Base-by-base conservation (phyloP, 2,113 vertebrate species). In the Heteronetta atricapilla region DNA sequence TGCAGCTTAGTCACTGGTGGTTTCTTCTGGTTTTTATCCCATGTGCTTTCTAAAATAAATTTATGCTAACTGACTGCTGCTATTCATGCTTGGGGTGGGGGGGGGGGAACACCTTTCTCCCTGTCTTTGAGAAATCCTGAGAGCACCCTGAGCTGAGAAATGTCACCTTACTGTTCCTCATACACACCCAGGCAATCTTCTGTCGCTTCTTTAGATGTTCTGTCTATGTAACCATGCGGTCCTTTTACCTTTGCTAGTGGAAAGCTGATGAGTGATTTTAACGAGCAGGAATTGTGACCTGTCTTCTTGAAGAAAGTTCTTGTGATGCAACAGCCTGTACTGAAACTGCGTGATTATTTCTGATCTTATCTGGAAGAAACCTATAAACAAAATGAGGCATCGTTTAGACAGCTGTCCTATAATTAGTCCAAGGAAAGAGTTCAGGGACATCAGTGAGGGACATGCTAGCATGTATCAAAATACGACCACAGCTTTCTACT, bases 261-360 rank as follows among this genome's bases (percentile, higher is more conserved):
- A 81, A 83, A 95, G 73, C 7, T 78, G 46, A 78, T 75, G n/a
- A 73, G 46, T 86, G 81, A 96, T 29, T 9, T 59, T 59, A 80
- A 28, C n/a, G 90, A 93, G 55, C 0, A 14, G n/a, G 87, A 88
- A 88, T 82, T 44, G 50, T 2, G 0, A 8, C 20, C 62, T 82
- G 69, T 31, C 46, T 89, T 79, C 62, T 82, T 46, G 42, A 58
- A 87, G 86, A 92, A 73, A 76, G 93, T 78, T 78, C 12, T 93
- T 86, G 21, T 69, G 93, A 53, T 86, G 94, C 36, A 86, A 91
- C 18, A 66, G 2, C 18, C 48, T 91, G 42, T 58, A 93, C 11
- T 0, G 66, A 92, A 96, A 97, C 86, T 63, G 52, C 4, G 13
- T 62, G 18, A 55, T 84, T 62, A 52, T 75, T 81, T 86, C 83